Evolutionary conservation across 1,140 invertebrate genomes (phyloP).

Genomic region (Vanessa tameamea): DNA sequence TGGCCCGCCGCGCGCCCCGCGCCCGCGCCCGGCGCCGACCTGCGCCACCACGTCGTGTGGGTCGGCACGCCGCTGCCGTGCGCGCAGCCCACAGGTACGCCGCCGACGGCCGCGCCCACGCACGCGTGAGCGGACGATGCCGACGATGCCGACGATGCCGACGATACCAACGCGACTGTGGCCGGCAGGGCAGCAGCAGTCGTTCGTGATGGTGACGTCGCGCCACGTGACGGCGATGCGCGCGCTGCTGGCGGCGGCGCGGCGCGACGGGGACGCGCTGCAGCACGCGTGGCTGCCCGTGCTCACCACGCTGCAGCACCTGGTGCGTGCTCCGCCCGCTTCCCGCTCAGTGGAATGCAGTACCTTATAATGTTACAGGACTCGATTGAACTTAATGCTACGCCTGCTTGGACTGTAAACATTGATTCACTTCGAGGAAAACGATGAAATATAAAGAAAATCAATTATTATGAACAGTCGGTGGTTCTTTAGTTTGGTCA

Average conservation of each 20-base stretch:
- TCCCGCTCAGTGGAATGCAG: background rate
- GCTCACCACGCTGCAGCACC: slow-evolving; percentile 96
- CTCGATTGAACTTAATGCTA: too few relatives aligned
- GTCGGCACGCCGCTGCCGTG: slow-evolving; percentile 95
- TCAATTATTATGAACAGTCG: too few relatives aligned
- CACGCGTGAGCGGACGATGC: too few relatives aligned
- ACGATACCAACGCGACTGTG: too few relatives aligned
- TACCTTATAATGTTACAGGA: too few relatives aligned
- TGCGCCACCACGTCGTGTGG: slow-evolving; percentile 94
- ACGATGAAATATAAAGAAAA: too few relatives aligned
- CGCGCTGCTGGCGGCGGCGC: slow-evolving; percentile 92
- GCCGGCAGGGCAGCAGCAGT: slow-evolving; percentile 67
- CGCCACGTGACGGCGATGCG: slow-evolving; percentile 99
- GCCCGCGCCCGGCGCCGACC: slow-evolving; percentile 58
- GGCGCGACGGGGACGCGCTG: slow-evolving; percentile 95
- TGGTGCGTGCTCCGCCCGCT: slow-evolving; percentile 78
- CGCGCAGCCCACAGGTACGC: slow-evolving; percentile 86
- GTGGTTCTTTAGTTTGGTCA: too few relatives aligned
- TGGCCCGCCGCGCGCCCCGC: slow-evolving; percentile 80
- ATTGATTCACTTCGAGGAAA: too few relatives aligned
- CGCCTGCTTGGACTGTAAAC: too few relatives aligned
- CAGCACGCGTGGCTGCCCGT: slow-evolving; percentile 97
- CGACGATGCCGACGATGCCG: too few relatives aligned
- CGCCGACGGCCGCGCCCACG: too few relatives aligned
- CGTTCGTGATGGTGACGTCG: slow-evolving; percentile 95